These are phyloP conservation scores for Dryoscopus gambensis DNA, from an alignment of 2,113 vertebrate species.

Conservation along the genomic window DNA sequence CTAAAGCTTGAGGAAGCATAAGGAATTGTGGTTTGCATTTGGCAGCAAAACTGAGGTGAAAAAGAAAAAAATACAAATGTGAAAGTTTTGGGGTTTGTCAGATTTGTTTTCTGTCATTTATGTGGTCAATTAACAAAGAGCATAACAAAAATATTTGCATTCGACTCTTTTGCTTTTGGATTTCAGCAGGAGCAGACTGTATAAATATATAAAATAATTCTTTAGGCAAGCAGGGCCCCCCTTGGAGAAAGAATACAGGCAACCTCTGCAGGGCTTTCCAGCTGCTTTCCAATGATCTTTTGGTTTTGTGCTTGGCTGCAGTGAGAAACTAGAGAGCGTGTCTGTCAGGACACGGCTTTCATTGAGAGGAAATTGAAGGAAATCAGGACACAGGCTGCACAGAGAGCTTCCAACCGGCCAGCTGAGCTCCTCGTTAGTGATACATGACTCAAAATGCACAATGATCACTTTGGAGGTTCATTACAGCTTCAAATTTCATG, in stretches of 20 bases:
- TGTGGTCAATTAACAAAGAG: background rate
- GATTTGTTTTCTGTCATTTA: background rate
- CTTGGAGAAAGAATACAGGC: background rate
- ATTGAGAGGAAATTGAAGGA: background rate
- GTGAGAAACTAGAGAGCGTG: background rate
- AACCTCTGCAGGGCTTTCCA: background rate
- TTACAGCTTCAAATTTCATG: background rate
- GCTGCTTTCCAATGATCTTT: background rate
- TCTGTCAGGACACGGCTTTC: background rate
- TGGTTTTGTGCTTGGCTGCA: background rate
- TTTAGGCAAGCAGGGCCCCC: background rate
- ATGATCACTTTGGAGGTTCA: background rate
- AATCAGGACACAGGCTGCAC: background rate
- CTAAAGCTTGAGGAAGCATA: background rate
- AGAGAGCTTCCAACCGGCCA: background rate
- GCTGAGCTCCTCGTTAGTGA: background rate
- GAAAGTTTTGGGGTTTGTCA: background rate
- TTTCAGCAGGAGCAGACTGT: background rate
- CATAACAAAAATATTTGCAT: background rate
- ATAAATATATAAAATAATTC: background rate
- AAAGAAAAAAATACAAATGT: background rate
- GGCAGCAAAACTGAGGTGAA: background rate
- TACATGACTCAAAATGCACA: background rate
- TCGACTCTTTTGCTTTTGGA: rapidly evolving
- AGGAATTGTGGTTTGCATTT: background rate